Percentiles rank a stretch among this genome's conserved stretches.
These are phyloP conservation scores for Platorchestia sp. DNA, from an alignment of 1,140 invertebrate species.

Conservation along the genomic window DNA sequence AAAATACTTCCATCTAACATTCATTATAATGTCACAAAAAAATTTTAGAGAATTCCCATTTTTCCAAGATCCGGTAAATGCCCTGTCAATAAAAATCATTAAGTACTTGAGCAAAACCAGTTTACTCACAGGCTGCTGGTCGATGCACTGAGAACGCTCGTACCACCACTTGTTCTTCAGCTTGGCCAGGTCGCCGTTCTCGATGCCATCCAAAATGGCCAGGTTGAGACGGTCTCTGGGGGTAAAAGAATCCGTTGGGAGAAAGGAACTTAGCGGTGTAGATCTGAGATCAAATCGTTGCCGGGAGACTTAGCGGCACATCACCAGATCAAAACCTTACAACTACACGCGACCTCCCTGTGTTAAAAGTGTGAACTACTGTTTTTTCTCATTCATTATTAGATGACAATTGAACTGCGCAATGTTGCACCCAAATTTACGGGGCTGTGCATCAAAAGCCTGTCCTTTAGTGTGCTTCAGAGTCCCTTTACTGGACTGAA, in stretches of 20 bases:
- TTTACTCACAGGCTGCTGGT: constrained; percentile 49
- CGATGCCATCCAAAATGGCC: constrained; percentile 91
- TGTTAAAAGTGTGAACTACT: no score
- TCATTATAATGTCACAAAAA: no score
- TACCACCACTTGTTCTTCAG: constrained; percentile 96
- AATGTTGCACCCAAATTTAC: background rate
- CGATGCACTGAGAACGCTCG: constrained; percentile 79
- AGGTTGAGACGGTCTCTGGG: constrained; percentile 77
- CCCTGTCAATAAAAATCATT: no score
- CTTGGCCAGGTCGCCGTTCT: constrained; percentile 91
- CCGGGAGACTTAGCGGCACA: background rate
- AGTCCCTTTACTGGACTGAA: no score
- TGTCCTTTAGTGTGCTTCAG: no score
- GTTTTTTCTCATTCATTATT: background rate
- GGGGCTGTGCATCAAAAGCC: background rate
- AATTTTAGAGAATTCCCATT: no score
- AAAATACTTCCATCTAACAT: no score
- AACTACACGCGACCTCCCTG: no score
- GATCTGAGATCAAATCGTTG: background rate
- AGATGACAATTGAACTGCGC: background rate
- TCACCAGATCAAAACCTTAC: background rate
- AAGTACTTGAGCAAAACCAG: no score
- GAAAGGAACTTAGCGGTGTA: background rate
- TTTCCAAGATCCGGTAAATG: no score
- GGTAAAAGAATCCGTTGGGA: background rate